Evolutionary conservation across 1,140 invertebrate species (phyloP).

Genomic region (Bactericera cockerelli): DNA sequence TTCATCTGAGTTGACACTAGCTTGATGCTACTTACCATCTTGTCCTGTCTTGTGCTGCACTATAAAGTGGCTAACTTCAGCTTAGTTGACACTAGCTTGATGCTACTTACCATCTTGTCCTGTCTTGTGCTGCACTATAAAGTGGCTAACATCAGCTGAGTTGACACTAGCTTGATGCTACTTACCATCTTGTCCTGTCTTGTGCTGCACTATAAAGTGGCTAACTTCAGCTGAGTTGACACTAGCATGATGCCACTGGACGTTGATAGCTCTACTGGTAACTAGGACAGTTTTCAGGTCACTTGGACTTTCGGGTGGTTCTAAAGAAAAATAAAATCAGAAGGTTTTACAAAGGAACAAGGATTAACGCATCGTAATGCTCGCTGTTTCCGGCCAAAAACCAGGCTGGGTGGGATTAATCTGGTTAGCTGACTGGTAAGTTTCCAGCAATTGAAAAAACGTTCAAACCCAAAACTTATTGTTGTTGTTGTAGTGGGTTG

Average conservation of each 20-base stretch:
- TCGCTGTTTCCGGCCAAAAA: too few species aligned
- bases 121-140: slow-evolving; percentile 54
- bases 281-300: slow-evolving; percentile 49
- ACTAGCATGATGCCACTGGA: slow-evolving; percentile 57
- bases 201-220: slow-evolving; percentile 56
- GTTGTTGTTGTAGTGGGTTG: too few species aligned
- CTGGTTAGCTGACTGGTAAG: too few species aligned
- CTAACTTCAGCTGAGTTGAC: slow-evolving; percentile 50
- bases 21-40: slow-evolving; percentile 46
- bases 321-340: slow-evolving; percentile 30
- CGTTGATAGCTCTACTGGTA: slow-evolving; percentile 48
- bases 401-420: too few species aligned
- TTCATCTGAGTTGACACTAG: slow-evolving; percentile 43
- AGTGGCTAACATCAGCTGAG: slow-evolving; percentile 52
- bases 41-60: slow-evolving; percentile 48
- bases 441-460: too few species aligned
- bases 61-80: slow-evolving; percentile 54
- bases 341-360: too few species aligned
- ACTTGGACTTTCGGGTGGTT: slow-evolving; percentile 52
- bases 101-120: slow-evolving; percentile 40
- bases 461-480: too few species aligned
- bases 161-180: slow-evolving; percentile 46
- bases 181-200: slow-evolving; percentile 39
- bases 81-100: slow-evolving; percentile 45
- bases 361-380: too few species aligned